A percentile compares a stretch with the other conserved stretches of the same genome.
Conservation (phyloP, 35 echinoderm and acorn worm species). For the Ptychodera flava region DNA sequence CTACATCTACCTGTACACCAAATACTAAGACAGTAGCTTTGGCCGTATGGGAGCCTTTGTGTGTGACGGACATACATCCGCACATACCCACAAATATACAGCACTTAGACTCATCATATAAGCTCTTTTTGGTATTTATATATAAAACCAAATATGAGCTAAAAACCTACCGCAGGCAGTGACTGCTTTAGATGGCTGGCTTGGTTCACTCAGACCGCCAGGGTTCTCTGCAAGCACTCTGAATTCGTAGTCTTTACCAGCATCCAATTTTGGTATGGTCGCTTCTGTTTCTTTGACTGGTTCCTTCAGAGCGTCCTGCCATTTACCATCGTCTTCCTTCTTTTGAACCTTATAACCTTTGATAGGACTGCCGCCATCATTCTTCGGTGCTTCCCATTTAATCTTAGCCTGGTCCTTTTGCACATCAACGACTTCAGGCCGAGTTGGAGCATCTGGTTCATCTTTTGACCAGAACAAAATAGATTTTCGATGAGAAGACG, state of each 20-base stretch:
- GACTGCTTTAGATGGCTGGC: constrained; percentile 58
- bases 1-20: no score
- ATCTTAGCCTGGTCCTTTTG: constrained; percentile 69
- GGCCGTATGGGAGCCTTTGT: no score
- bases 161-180: no score
- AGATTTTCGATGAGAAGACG: no score
- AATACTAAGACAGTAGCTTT: no score
- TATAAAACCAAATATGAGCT: no score
- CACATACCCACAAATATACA: no score
- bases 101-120: no score
- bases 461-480: no score
- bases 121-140: no score
- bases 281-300: constrained; percentile 63
- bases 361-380: constrained; percentile 87
- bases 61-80: no score
- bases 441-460: constrained; percentile 59
- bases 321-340: constrained; percentile 51
- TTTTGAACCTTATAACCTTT: constrained; percentile 81
- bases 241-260: constrained; percentile 66
- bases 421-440: constrained; percentile 72
- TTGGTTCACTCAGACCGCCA: constrained; percentile 76
- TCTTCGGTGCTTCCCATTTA: constrained; percentile 72
- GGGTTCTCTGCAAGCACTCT: constrained; percentile 71
- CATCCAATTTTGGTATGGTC: constrained; percentile 39
- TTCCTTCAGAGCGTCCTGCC: constrained; percentile 85